Evolutionary conservation across 1,140 invertebrate species (phyloP), one percentile per base, ranked within the genome.

Genomic region (Paralvinella palmiformis): DNA sequence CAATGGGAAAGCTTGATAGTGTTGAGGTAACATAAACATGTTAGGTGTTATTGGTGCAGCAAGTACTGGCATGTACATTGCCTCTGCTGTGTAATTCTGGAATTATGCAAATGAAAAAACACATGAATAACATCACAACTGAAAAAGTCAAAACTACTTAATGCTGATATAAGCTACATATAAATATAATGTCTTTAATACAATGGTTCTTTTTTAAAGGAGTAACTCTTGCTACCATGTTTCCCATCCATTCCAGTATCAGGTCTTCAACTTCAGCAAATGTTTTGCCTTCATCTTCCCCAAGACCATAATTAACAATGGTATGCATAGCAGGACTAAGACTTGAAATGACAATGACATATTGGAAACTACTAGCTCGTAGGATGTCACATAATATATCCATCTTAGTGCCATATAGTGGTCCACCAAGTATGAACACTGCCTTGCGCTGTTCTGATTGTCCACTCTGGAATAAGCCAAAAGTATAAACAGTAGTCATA

Each of bases 1-100:
- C 24, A 83, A 72, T 50, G 88, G 86, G 75, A 85, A 86, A n/a
- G 88, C 57, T 36, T 83, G 76, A 33, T 75, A 75, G 72, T 85
- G 87, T 52, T 84, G 81, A 35, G 88, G 88, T 33, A 86, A 86
- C 0, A 88, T 74, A 72, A 89, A 88, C 31, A 88, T 63, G 58
- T 83, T 75, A 73, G 84, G 83, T 61, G 83, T 84, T 32, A 87
- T 76, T 52, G 81, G 73, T 24, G 85, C 84, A 29, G 84, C 75
- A 62, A 87, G 86, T 44, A 88, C 79, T 45, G 87, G 87, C 58
- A 85, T 77, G 68, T 86, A 85, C 17, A 85, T 80, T 36, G 88
- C 80, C 73, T 86, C 84, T 7, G 85, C 84, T 52, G 81, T 80
- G 71, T 82, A 75, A 73, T 75, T 76, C 79, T 82, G 71, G n/a